Base-by-base conservation (phyloP, 1,140 invertebrate genomes). In the Apis florea region DNA sequence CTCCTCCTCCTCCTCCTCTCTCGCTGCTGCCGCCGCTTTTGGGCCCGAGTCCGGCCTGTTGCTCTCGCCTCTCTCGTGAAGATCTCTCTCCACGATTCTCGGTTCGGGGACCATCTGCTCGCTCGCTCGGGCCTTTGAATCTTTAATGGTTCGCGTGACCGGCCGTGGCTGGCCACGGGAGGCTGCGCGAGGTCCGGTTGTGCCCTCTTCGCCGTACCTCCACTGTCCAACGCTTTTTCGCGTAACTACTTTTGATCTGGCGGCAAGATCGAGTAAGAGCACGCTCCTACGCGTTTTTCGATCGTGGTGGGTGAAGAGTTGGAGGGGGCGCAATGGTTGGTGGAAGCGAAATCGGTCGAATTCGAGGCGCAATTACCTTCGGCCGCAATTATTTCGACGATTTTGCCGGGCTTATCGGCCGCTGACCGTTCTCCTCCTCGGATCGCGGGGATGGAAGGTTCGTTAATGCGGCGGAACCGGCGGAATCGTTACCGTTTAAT, bases 141-240 rank as follows among this genome's bases (percentile, higher is more conserved):
- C 91, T 91, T 92, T 93, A 91, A 93, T 93, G 92, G 89, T 87
- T 92, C 89, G 92, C 92, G 92, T 93, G 93, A 93, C 93, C 92
- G 92, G 89, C 90, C 91, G 92, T 88, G 80, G 77, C 83, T n/a
- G 49, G 82, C 80, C 81, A 87, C 77, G 74, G 76, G 80, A 81
- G 76, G 85, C 89, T 83, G 83, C 75, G 61, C 61, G 11, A 71
- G 69, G 69, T 64, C 56, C 70, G 47, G 51, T 63, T 63, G 51
- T 59, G 31, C 64, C 64, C 64, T 66, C 66, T 31, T 53, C 40
- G 66, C 58, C 19, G n/a, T 15, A 26, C 19, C 31, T 40, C 31
- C 31, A 40, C 31, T 5, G 31, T 31, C 2, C 31, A 40, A 40
- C 31, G 4, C 31, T 40, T 40, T 40, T 40, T 40, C 31, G 31